These are phyloP conservation scores for Euplexia lucipara DNA, from an alignment of 2,888 invertebrate species.

Conservation along the genomic window DNA sequence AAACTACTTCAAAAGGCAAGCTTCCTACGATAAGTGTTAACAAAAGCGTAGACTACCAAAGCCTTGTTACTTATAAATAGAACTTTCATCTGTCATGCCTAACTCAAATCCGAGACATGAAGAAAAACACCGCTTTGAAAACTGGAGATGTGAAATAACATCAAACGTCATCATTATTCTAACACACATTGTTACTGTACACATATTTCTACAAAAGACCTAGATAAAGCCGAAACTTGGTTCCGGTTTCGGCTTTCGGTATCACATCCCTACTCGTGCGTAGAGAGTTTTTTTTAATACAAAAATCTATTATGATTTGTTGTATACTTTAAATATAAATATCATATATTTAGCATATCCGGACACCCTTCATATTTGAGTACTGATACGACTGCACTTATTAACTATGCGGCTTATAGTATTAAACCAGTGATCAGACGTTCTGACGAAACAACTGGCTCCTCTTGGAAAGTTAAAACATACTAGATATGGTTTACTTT, in stretches of 20 bases:
- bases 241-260: constrained; percentile 12
- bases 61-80: constrained; percentile 20
- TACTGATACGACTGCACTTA: neutral
- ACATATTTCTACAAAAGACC: constrained; percentile 1
- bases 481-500: too few species aligned
- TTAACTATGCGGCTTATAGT: neutral
- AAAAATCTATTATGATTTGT: neutral
- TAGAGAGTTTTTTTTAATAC: neutral
- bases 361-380: neutral
- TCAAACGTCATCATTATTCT: constrained; percentile 42
- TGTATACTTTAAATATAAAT: neutral
- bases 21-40: constrained; percentile 10
- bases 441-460: too few species aligned
- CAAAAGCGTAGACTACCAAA: constrained; percentile 40
- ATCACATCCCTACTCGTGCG: neutral
- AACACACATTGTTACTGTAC: neutral
- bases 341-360: neutral
- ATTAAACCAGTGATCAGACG: too few species aligned
- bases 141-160: constrained; percentile 41
- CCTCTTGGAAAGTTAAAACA: too few species aligned
- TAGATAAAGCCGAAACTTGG: constrained; percentile 15
- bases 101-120: constrained; percentile 32
- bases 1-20: constrained; percentile 30
- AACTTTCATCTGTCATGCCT: constrained; percentile 42
- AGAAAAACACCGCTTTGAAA: constrained; percentile 35